phyloP scores from a whole-genome alignment of 2,113 vertebrate species.

The Ranitomeya variabilis region DNA sequence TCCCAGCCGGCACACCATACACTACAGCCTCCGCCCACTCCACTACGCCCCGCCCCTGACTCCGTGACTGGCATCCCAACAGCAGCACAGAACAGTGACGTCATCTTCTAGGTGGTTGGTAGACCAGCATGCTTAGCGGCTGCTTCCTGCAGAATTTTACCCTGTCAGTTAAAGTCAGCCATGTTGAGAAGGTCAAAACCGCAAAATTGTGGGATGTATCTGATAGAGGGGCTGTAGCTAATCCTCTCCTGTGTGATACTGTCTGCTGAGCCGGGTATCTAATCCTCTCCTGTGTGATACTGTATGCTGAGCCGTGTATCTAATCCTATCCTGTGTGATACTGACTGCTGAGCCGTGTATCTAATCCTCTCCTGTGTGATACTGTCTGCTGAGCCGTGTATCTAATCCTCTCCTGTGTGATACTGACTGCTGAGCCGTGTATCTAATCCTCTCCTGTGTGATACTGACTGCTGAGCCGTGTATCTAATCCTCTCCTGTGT shows the following conservation, averaged over 20 bases:
- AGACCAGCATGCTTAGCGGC: not conserved
- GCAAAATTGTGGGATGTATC: not conserved
- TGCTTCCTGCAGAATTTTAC: not conserved
- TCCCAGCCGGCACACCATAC: constrained; percentile 15
- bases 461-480: no score
- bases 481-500: no score
- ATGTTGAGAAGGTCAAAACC: constrained; percentile 26
- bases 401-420: no score
- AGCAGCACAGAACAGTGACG: not conserved
- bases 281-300: no score
- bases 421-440: no score
- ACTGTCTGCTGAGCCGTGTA: no score
- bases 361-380: no score
- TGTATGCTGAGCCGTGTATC: no score
- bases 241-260: not conserved
- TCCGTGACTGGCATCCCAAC: constrained; percentile 33
- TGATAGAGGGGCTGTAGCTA: not conserved
- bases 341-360: no score
- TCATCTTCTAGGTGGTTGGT: not conserved
- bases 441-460: no score
- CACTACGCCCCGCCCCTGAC: not conserved
- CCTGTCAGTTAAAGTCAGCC: not conserved
- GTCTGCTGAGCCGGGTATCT: no score
- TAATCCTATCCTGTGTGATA: no score
- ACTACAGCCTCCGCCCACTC: not conserved